Percentiles rank a stretch among this genome's conserved stretches.
Evolutionary conservation across 2,888 invertebrate species (phyloP).

Genomic region (Cheilosia pagana): DNA sequence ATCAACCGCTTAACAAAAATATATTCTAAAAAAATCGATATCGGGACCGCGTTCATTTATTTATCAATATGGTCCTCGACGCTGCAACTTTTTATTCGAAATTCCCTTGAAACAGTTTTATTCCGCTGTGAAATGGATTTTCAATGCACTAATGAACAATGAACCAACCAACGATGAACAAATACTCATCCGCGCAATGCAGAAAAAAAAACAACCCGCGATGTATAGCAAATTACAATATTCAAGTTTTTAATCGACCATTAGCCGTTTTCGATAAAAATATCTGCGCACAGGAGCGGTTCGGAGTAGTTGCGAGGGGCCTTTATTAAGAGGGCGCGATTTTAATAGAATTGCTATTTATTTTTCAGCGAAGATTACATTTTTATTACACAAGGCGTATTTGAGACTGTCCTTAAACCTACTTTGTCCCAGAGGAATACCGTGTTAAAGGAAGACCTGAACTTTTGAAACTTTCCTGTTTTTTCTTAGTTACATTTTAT

Average conservation of each 20-base stretch:
- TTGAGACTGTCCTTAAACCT: too few species aligned
- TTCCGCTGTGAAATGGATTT: constrained; percentile 58
- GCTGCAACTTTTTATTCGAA: constrained; percentile 46
- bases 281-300: constrained; percentile 33
- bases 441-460: too few species aligned
- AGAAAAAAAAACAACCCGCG: constrained; percentile 5
- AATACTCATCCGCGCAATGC: constrained; percentile 23
- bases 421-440: too few species aligned
- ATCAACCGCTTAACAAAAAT: constrained; percentile 66
- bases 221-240: constrained; percentile 58
- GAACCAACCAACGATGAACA: constrained; percentile 62
- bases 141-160: constrained; percentile 72
- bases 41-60: neutral
- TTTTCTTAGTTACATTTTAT: too few species aligned
- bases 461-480: too few species aligned
- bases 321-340: neutral
- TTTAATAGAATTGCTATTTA: too few species aligned
- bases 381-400: too few species aligned
- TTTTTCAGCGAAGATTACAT: too few species aligned
- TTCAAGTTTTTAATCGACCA: constrained; percentile 73
- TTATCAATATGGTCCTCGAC: neutral
- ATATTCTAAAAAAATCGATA: constrained; percentile 57
- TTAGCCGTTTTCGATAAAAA: constrained; percentile 55
- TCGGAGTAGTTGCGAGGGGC: neutral
- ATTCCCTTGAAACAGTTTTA: constrained; percentile 38